Evolutionary conservation across 2,797 vertebrate genomes (phyloP), one percentile per base, ranked within the genome.

Genomic region (Trachops cirrhosus): DNA sequence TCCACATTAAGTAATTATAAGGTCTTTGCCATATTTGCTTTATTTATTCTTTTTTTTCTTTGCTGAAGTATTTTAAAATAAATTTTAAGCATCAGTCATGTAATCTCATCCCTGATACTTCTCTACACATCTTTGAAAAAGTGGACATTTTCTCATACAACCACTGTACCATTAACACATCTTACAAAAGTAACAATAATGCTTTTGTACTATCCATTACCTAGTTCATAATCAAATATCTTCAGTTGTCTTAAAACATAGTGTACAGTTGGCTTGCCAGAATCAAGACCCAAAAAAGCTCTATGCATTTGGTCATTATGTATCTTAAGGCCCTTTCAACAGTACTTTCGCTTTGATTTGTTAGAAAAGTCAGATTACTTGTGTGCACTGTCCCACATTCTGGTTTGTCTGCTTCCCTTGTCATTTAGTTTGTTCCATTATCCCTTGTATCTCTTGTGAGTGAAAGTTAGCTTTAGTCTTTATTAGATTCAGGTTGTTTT

Each of bases 231-330:
- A 80, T 74, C 37, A 73, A 64, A 85, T 89, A 54, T 75, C 24
- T 15, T 93, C 79, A 89, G 5, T 89, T 87, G 41, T 93, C 86
- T 95, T 90, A 93, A 97, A 95, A 84, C 32, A 52, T 95, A 79
- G 57, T 95, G 83, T 90, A 89, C 11, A 85, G 44, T 77, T 94
- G 48, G 19, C 37, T 89, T 93, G 5, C 89, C 89, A 82, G 48
- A 96, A 73, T 88, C 41, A 73, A 84, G 39, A 80, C 89, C 37
- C 71, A 78, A 57, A 87, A 90, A 41, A 84, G 21, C 41, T 74
- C 57, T 22, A 85, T 32, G 80, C 32, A 22, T 93, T 88, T 95
- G 50, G 48, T 86, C 50, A 50, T 91, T 93, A n/a, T 73, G 67
- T 87, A 71, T 95, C 57, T 79, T 73, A 62, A 87, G 67, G 39